Conservation (phyloP, 1,140 invertebrate species). For the Pogonomyrmex barbatus region DNA sequence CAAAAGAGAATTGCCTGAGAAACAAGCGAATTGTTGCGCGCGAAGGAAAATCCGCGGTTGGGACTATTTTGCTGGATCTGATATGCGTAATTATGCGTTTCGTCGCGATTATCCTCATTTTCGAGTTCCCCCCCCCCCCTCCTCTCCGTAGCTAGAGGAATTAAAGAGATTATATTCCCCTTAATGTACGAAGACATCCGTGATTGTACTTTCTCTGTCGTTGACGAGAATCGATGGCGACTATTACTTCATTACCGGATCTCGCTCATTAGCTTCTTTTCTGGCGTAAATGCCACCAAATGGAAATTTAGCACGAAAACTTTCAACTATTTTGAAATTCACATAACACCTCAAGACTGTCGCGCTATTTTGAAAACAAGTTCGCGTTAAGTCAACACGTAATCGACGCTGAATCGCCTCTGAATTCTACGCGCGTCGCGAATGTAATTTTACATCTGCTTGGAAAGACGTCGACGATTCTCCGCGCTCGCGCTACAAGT, state of each 20-base stretch:
- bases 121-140: neutral
- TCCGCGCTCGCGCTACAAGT: neutral
- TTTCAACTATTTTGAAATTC: neutral
- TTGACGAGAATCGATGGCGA: constrained; percentile 23
- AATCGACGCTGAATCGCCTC: neutral
- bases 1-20: neutral
- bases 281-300: no score
- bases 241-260: neutral
- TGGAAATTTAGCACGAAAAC: neutral
- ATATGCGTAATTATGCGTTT: constrained; percentile 35
- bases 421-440: neutral
- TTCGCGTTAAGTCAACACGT: neutral
- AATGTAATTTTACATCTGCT: constrained; percentile 18
- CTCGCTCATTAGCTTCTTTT: neutral
- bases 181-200: neutral
- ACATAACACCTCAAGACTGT: neutral
- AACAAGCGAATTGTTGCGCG: constrained; percentile 5
- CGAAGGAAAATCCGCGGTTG: neutral
- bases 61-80: neutral
- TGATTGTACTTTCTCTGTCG: constrained; percentile 45
- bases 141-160: no score
- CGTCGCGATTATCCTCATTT: constrained; percentile 10
- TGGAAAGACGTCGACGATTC: neutral
- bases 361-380: neutral
- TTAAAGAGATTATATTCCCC: constrained; percentile 11